phyloP scores from a whole-genome alignment of 2,888 invertebrate genomes.

The Cactoblastis cactorum region DNA sequence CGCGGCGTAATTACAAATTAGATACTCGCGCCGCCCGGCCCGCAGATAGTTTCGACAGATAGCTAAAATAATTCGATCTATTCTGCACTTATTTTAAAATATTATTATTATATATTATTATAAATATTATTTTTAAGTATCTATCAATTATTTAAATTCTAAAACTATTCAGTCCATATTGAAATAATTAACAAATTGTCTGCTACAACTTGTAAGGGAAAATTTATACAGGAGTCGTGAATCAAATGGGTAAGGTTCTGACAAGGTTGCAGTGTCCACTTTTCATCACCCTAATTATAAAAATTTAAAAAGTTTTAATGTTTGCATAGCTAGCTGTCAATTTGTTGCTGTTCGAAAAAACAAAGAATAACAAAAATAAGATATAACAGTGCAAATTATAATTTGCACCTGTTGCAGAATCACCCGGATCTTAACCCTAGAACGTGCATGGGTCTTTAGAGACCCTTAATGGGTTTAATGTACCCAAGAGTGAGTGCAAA shows the following conservation, averaged over 20 bases:
- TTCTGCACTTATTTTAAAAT: conserved; percentile 21
- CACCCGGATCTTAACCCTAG: conserved; percentile 32
- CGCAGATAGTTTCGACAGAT: conserved; percentile 29
- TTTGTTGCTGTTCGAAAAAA: not conserved
- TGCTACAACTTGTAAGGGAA: no score
- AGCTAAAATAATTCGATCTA: conserved; percentile 20
- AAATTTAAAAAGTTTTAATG: no score
- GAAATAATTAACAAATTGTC: no score
- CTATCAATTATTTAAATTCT: no score
- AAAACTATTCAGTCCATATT: no score
- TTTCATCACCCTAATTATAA: no score
- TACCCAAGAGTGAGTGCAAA: conserved; percentile 24
- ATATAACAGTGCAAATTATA: conserved; percentile 22
- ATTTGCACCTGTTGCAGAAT: conserved; percentile 28
- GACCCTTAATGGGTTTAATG: conserved; percentile 39
- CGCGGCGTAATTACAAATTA: conserved; percentile 50
- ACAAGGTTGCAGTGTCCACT: no score
- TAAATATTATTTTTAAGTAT: not conserved
- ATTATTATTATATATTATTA: not conserved
- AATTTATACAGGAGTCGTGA: no score
- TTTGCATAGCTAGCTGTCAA: no score
- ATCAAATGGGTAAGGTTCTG: no score
- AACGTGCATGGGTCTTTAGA: conserved; percentile 31
- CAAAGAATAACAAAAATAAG: not conserved
- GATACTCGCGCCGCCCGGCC: conserved; percentile 26